Base-by-base conservation (phyloP, 2,113 vertebrate genomes). In the Rattus rattus region DNA sequence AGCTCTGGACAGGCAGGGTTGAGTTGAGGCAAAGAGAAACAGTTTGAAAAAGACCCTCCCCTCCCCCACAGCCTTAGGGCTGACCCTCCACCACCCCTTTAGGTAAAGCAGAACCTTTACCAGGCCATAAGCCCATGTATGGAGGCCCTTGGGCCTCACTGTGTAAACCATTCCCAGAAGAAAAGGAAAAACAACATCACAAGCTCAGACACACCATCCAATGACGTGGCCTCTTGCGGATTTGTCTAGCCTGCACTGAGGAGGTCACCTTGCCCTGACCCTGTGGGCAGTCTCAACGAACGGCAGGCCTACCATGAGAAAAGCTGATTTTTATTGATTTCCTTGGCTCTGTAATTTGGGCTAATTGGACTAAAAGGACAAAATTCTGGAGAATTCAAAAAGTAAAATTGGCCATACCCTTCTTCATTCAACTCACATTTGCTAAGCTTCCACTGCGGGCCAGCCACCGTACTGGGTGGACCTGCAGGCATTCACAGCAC, bases 261-360 rank as follows among this genome's bases (percentile, higher is more conserved):
- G 72, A 95, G 91, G 94, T 95, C 54, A 67, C 65, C 75, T 69
- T 96, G 85, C 94, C 94, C 83, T 91, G 89, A 95, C 72, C 28
- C 79, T 91, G 52, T 47, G 65, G 49, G 86, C 63, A 61, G 80
- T 86, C 88, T 94, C 76, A 54, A 85, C 3, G 92, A 90, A 95
- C 81, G 96, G 65, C 65, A 89, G 56, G 63, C 52, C n/a, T 47
- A 24, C 61, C 26, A 85, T 86, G 47, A 91, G 86, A 61, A 94
- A 95, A 84, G 59, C 4, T 83, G 47, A 80, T 65, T 70, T 95
- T 94, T 96, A 97, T 72, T 87, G 43, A 96, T 96, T 95, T 86
- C 61, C 26, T 95, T 97, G 94, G 91, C 69, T 92, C 33, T 91
- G 24, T 72, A 61, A 86, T 83, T 93, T 87, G 93, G 52, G 75